Evolutionary conservation across 2,113 vertebrate genomes (phyloP), one percentile per base, ranked within the genome.

Genomic region (Tupaia chinensis): DNA sequence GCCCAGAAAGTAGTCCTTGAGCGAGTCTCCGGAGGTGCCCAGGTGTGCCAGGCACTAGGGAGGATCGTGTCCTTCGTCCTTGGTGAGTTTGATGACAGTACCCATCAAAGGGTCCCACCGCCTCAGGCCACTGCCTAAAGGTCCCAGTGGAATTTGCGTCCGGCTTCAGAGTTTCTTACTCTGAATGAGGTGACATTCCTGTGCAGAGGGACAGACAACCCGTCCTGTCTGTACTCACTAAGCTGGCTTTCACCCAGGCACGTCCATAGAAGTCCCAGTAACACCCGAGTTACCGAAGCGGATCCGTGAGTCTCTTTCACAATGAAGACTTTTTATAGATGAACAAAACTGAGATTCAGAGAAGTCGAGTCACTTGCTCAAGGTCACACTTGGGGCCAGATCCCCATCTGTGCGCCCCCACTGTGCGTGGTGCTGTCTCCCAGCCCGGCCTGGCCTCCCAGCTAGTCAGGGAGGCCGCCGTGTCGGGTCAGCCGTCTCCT

Each of bases 41-140:
- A 3, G 10, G 27, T 1, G 1, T 54, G 19, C 56, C 11, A 4
- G 65, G 19, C 7, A 0, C 19, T 4, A 5, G 1, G 56, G 68
- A 82, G 14, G 32, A 7, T 29, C 20, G 3, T 13, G 32, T 25
- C 29, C 12, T 3, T 20, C 72, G 29, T 83, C 44, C 61, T 22
- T 11, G 29, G 20, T n/a, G 74, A 44, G 27, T 29, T 8, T 56
- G 29, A 29, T 20, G 65, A 17, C 19, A 5, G 56, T 1, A 1
- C 19, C 11, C 14, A 27, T 15, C 9, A 11, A 4, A 14, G 83
- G 58, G 20, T 17, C 70, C 63, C 54, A 7, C 25, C 23, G 4
- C 9, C 29, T 7, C 2, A 70, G 68, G 9, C 61, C 10, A 65
- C 74, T 19, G 53, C n/a, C 76, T 54, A 69, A 25, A 60, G 74